Conservation (phyloP, 2,888 invertebrate genomes). For the Caenorhabditis japonica region DNA sequence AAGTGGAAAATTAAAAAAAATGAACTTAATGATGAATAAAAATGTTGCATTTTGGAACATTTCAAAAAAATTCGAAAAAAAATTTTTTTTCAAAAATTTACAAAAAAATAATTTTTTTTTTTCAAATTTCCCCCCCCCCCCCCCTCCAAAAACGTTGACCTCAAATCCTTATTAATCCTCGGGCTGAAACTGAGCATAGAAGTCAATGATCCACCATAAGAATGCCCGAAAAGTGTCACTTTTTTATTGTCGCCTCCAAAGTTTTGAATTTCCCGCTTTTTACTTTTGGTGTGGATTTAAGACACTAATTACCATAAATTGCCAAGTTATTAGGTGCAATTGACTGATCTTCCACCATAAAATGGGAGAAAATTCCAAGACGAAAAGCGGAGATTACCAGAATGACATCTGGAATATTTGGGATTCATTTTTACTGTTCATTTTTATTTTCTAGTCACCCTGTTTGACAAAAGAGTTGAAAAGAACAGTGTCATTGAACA, state of each 20-base stretch:
- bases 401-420: conserved; percentile 48
- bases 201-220: conserved; percentile 43
- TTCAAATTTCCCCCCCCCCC: no score
- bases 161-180: conserved; percentile 27
- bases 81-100: conserved; percentile 3
- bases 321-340: background rate
- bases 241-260: conserved; percentile 51
- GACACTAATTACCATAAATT: conserved; percentile 45
- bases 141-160: no score
- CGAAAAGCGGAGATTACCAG: conserved; percentile 65
- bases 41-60: background rate
- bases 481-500: conserved; percentile 66
- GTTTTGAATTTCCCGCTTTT: conserved; percentile 37
- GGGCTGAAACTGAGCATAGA: conserved; percentile 24
- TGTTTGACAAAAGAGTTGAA: conserved; percentile 36
- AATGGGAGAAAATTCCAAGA: conserved; percentile 36
- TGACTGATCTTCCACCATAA: conserved; percentile 39
- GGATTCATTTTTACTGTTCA: no score
- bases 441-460: no score
- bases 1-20: background rate
- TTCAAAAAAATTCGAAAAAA: conserved; percentile 8
- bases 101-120: conserved; percentile 1
- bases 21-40: no score
- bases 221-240: conserved; percentile 56
- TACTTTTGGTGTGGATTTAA: conserved; percentile 20